Conservation (phyloP, 2,113 vertebrate genomes). For the Equus przewalskii region DNA sequence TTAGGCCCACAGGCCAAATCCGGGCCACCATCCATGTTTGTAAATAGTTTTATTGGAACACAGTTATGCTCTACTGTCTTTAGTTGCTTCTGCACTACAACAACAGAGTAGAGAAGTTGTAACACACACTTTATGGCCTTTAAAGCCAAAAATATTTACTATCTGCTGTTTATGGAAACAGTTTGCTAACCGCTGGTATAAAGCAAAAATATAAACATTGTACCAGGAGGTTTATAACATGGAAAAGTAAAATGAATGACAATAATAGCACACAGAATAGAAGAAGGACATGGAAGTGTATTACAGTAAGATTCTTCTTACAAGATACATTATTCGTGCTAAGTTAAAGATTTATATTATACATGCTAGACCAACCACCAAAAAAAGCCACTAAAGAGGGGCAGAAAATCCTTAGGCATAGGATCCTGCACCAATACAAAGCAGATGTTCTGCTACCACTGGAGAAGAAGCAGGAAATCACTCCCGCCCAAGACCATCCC, state of each 20-base stretch:
- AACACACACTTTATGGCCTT: not conserved
- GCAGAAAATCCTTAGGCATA: not conserved
- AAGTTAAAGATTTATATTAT: conserved; percentile 28
- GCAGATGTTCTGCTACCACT: not conserved
- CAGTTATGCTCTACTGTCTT: not conserved
- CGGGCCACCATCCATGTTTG: not conserved
- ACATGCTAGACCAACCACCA: not conserved
- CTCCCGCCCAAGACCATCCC: not conserved
- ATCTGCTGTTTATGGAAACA: not conserved
- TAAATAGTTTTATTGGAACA: not conserved
- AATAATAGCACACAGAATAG: not conserved
- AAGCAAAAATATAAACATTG: conserved; percentile 12
- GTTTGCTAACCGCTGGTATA: not conserved
- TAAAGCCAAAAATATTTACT: conserved; percentile 7
- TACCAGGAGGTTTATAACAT: not conserved
- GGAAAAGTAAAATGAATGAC: not conserved
- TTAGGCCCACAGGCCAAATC: not conserved
- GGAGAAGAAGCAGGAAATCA: not conserved
- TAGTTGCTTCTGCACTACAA: not conserved
- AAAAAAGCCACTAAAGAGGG: not conserved
- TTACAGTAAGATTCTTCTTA: not conserved
- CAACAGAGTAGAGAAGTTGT: not conserved
- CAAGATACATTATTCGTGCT: not conserved
- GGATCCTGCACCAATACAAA: not conserved
- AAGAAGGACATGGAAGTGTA: not conserved